Evolutionary conservation across 2,888 invertebrate genomes (phyloP), one percentile per base, ranked within the genome.

Genomic region (Diloba caeruleocephala): DNA sequence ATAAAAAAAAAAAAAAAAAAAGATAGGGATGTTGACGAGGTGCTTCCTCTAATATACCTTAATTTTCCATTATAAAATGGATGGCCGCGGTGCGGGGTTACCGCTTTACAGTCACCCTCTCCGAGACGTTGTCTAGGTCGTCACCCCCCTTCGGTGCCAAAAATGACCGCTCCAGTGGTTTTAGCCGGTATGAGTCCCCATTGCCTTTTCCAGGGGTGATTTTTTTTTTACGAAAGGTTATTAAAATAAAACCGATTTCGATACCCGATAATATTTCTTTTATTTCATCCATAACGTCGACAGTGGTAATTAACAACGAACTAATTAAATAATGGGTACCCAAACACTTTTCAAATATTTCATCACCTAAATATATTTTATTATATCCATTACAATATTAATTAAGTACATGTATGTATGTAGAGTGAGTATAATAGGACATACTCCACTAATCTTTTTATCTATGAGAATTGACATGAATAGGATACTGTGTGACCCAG

Each of bases 361-460:
- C 72, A 83, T 61, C 77, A 54, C 79, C 84, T 87, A 76, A 78
- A 82, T 79, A 77, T 71, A 5, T 66, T 73, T 63, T 70, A 74
- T 71, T 72, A 78, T 72, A 74, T 69, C 31, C 57, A 71, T 57
- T 61, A 74, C 32, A 59, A 69, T 76, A 72, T 71, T 73, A 71
- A 74, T 80, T 84, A n/a, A n/a, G n/a, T n/a, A 82, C 78, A 85
- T 85, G 87, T 87, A 90, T 90, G 92, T 91, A 92, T 90, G 90
- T 89, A 92, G 90, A 92, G 90, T 58, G 52, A 63, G 64, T 74
- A 73, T 70, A 56, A 70, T 72, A 78, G 54, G 59, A 76, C 56
- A 79, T 69, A 66, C 62, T 69, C 45, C 45, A 75, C 60, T 74
- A 73, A 72, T 55, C 69, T 62, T 29, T 49, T 77, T 55, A 67